phyloP scores from a whole-genome alignment of 2,113 vertebrate species.

The Scatophagus argus region DNA sequence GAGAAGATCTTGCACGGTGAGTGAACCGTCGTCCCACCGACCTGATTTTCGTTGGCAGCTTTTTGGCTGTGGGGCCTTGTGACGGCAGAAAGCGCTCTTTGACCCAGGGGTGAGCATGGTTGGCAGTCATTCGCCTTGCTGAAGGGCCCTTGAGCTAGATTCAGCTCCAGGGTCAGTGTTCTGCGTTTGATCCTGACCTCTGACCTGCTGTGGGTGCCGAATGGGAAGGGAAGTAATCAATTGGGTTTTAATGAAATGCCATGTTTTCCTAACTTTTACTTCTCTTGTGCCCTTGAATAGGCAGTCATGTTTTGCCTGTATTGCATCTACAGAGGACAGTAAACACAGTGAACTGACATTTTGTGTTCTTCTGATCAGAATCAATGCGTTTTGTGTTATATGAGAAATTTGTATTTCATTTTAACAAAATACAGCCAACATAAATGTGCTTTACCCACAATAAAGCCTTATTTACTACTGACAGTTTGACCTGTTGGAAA shows the following conservation, averaged over 20 bases:
- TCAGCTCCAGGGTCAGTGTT: neutral
- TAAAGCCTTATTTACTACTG: too few relatives aligned
- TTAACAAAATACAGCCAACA: neutral
- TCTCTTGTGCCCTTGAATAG: neutral
- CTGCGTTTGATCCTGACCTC: conserved; percentile 9
- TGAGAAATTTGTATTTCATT: neutral
- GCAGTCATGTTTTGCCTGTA: neutral
- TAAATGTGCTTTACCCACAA: neutral
- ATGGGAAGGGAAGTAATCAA: neutral
- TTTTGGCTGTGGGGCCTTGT: too few relatives aligned
- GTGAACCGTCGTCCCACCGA: conserved; percentile 24
- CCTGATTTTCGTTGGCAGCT: neutral
- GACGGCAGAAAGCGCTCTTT: neutral
- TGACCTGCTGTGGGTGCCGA: conserved; percentile 14
- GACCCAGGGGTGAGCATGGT: neutral
- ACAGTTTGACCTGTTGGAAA: neutral
- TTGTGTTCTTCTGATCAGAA: neutral
- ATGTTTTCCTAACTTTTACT: neutral
- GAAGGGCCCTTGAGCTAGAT: neutral
- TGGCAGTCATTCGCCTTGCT: neutral
- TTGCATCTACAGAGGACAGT: neutral
- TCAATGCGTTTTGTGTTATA: neutral
- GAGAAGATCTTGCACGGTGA: conserved; percentile 75
- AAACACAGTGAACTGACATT: neutral
- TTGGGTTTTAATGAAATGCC: neutral